phyloP scores from a whole-genome alignment of 2,888 invertebrate genomes.

The Epinotia ramella region DNA sequence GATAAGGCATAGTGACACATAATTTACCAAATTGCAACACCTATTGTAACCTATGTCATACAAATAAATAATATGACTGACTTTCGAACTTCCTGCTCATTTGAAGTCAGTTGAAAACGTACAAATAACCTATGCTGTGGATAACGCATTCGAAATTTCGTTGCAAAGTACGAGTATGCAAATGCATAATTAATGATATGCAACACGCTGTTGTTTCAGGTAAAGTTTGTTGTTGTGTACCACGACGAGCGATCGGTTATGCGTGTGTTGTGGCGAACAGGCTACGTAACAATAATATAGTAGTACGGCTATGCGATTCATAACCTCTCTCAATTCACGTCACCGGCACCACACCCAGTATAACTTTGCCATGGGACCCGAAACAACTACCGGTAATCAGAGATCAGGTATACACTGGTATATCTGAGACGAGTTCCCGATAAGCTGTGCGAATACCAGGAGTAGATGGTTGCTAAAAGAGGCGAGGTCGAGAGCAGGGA shows the following conservation, averaged over 20 bases:
- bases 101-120: neutral
- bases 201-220: neutral
- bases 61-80: too few relatives aligned
- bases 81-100: too few relatives aligned
- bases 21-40: too few relatives aligned
- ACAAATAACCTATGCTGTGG: neutral
- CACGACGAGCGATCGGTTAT: neutral
- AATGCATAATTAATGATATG: constrained; percentile 4
- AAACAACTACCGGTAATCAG: neutral
- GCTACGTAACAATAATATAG: neutral
- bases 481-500: constrained; percentile 12
- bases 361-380: neutral
- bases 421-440: neutral
- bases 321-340: neutral
- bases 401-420: neutral
- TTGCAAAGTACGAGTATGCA: neutral
- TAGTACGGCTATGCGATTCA: neutral
- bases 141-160: neutral
- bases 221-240: constrained; percentile 6
- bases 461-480: neutral
- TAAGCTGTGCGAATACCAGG: neutral
- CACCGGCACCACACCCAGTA: neutral
- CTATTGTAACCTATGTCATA: too few relatives aligned
- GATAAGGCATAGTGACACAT: too few relatives aligned
- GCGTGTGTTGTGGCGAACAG: constrained; percentile 13